phyloP scores from a whole-genome alignment of 2,797 vertebrate species.

The Urophycis tenuis region DNA sequence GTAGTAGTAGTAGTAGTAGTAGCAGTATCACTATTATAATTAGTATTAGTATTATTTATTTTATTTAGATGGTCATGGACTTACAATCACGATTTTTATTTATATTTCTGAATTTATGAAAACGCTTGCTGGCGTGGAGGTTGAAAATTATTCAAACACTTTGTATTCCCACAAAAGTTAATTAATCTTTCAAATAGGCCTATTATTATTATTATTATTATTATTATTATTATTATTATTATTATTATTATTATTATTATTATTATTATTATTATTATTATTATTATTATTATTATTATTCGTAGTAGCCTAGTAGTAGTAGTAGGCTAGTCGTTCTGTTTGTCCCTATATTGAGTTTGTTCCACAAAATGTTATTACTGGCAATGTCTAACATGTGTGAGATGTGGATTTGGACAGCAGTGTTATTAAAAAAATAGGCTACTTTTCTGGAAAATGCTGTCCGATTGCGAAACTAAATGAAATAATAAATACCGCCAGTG shows the following conservation, averaged over 20 bases:
- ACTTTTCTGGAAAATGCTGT: neutral
- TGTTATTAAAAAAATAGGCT: neutral
- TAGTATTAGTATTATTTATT: neutral
- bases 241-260: no score
- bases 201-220: neutral
- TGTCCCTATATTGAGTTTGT: neutral
- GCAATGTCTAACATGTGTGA: neutral
- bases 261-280: no score
- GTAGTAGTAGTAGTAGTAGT: no score
- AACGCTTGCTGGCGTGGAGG: neutral
- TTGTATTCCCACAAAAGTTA: neutral
- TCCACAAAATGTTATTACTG: neutral
- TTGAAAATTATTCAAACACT: neutral
- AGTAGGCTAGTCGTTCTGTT: no score
- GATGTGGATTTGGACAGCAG: neutral
- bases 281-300: no score
- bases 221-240: no score
- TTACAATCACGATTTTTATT: no score
- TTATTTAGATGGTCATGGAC: neutral
- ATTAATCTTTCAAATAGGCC: neutral
- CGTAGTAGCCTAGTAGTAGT: no score
- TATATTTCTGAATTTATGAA: neutral
- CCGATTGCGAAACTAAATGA: neutral
- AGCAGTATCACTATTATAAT: no score
- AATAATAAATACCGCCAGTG: conserved; percentile 9